phyloP scores from a whole-genome alignment of 2,113 vertebrate species.

The Cervus canadensis region DNA sequence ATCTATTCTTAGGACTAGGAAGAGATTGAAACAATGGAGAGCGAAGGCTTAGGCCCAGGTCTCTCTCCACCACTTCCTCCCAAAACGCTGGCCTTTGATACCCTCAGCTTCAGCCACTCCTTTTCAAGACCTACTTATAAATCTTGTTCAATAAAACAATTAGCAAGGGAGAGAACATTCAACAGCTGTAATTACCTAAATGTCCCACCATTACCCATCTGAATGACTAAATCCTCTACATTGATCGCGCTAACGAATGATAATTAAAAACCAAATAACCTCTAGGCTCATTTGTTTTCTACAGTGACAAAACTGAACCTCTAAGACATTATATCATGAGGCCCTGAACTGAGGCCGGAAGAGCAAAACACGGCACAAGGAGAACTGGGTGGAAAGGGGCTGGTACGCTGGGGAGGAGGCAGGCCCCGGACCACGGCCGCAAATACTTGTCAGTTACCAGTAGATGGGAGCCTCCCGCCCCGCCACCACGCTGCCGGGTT shows the following conservation, averaged over 20 bases:
- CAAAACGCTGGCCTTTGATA: neutral
- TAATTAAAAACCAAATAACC: conserved; percentile 81
- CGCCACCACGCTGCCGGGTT: neutral
- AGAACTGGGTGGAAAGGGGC: neutral
- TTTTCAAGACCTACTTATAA: conserved; percentile 71
- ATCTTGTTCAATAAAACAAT: conserved; percentile 80
- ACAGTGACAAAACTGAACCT: conserved; percentile 39
- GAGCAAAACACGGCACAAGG: neutral
- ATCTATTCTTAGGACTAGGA: neutral
- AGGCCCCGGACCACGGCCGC: rapidly evolving
- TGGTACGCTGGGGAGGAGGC: neutral
- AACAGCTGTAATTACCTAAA: conserved; percentile 78
- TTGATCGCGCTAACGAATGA: conserved; percentile 76
- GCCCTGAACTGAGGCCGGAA: neutral
- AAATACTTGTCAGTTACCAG: neutral
- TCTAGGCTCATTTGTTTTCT: conserved; percentile 70
- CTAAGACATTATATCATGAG: neutral
- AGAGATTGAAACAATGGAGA: neutral
- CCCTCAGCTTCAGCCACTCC: conserved; percentile 50
- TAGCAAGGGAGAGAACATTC: conserved; percentile 76
- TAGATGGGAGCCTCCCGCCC: neutral
- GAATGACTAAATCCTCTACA: conserved; percentile 76
- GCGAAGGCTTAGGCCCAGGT: neutral
- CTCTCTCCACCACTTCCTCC: neutral
- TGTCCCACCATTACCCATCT: conserved; percentile 76